These are phyloP conservation scores for Peromyscus maniculatus DNA, from an alignment of 2,113 vertebrate genomes.

Conservation along the genomic window DNA sequence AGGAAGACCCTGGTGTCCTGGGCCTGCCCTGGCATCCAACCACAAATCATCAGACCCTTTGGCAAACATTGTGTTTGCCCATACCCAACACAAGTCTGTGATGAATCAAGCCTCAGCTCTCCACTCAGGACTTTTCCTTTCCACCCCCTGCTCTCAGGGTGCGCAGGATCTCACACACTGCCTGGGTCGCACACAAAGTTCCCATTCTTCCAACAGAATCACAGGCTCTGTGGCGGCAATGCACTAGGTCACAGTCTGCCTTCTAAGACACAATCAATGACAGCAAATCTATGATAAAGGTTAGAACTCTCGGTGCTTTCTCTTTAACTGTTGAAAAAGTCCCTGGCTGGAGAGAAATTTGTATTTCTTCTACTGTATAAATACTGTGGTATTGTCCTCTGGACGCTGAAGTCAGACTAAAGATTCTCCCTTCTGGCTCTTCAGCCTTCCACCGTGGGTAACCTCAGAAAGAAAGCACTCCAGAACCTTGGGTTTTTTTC, in stretches of 20 bases:
- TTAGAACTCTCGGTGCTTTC: not conserved
- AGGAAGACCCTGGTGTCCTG: not conserved
- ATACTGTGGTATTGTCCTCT: conserved; percentile 20
- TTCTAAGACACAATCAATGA: conserved; percentile 2
- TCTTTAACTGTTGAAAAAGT: not conserved
- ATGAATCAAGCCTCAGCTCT: not conserved
- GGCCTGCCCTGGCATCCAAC: not conserved
- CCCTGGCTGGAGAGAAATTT: conserved; percentile 18
- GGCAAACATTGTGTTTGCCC: not conserved
- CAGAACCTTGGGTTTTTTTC: not conserved
- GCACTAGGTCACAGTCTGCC: not conserved
- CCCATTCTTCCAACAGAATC: not conserved
- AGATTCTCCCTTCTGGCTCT: not conserved
- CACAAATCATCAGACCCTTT: not conserved
- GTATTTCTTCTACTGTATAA: conserved; percentile 33
- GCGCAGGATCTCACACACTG: not conserved
- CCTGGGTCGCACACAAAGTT: not conserved
- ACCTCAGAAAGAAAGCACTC: not conserved
- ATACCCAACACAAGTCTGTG: not conserved
- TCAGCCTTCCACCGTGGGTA: not conserved
- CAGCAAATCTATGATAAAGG: not conserved
- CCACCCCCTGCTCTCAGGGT: not conserved
- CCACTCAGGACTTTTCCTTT: not conserved
- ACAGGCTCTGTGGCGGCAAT: not conserved
- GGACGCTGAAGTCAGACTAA: not conserved